These are phyloP conservation scores for Achatina immaculata DNA, from an alignment of 1,140 invertebrate genomes.

Conservation along the genomic window DNA sequence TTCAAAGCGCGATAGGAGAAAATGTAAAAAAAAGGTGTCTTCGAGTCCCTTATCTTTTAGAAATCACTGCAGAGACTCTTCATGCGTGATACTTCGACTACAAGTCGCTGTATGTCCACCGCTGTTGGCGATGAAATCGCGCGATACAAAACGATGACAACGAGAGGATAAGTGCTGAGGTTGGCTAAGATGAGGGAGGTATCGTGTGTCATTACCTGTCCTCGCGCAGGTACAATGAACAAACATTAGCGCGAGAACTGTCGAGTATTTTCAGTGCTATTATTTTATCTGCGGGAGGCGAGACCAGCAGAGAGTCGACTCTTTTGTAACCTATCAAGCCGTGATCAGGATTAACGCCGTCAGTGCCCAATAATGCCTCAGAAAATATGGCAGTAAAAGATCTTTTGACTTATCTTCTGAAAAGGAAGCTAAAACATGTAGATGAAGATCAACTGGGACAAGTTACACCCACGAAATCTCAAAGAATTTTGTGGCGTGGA, in stretches of 20 bases:
- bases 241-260: background rate
- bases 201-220: background rate
- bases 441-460: background rate
- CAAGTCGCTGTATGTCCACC: background rate
- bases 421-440: background rate
- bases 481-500: too few relatives aligned
- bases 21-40: background rate
- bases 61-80: background rate
- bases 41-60: background rate
- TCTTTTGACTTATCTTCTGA: background rate
- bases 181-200: background rate
- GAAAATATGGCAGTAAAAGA: background rate
- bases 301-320: background rate
- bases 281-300: background rate
- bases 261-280: background rate
- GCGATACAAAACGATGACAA: background rate
- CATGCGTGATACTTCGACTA: background rate
- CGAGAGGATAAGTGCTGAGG: background rate
- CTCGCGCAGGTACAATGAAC: background rate
- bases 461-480: background rate
- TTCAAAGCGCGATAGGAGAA: background rate
- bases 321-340: background rate
- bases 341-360: background rate
- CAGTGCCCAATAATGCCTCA: background rate
- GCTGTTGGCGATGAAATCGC: background rate